Evolutionary conservation across 2,113 vertebrate genomes (phyloP).

Genomic region (Mormyrus iriodes): DNA sequence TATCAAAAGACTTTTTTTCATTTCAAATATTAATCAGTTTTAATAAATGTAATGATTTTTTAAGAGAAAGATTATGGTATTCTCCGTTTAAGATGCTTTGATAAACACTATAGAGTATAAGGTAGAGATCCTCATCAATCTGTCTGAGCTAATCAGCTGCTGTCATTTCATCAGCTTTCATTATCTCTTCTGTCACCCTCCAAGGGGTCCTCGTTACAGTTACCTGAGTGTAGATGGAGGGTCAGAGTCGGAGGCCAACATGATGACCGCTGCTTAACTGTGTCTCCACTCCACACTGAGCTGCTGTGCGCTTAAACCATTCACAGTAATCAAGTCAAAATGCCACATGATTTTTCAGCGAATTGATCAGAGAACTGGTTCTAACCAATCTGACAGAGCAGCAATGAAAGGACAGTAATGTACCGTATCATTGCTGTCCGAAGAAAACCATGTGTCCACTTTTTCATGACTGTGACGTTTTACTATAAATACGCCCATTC

Average conservation of each 20-base stretch:
- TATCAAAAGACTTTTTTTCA: not conserved
- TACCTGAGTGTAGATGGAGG: not conserved
- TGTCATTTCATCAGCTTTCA: conserved; percentile 39
- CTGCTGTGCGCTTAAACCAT: not conserved
- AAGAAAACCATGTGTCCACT: not conserved
- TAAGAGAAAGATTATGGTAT: conserved; percentile 64
- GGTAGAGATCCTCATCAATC: conserved; percentile 73
- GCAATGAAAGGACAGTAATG: not conserved
- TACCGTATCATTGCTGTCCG: not conserved
- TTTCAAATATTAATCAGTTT: conserved; percentile 40
- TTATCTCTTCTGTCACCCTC: conserved; percentile 31
- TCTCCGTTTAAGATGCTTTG: conserved; percentile 65
- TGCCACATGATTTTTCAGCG: not conserved
- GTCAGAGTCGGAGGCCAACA: not conserved
- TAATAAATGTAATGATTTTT: conserved; percentile 58
- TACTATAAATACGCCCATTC: not conserved
- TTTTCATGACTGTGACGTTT: not conserved
- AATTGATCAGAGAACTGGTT: not conserved
- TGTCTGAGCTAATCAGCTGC: conserved; percentile 68
- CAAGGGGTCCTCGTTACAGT: not conserved
- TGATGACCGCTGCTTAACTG: not conserved
- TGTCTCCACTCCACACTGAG: not conserved
- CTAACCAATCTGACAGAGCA: not conserved
- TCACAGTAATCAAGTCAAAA: not conserved
- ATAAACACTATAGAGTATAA: conserved; percentile 59